Evolutionary conservation across 2,797 vertebrate genomes (phyloP).

Genomic region (Allobates femoralis): DNA sequence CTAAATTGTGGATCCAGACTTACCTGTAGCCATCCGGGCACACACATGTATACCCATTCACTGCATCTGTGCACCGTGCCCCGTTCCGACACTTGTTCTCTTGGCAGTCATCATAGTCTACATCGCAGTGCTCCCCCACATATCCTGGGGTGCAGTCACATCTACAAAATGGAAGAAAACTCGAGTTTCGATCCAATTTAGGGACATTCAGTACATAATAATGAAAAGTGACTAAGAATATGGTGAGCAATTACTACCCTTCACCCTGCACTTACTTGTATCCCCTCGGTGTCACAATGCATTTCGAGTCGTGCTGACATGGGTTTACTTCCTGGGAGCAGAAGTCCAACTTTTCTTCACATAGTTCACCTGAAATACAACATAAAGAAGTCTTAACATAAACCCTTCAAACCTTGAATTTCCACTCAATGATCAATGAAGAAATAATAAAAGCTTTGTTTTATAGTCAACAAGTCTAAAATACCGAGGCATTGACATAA

Average conservation of each 20-base stretch:
- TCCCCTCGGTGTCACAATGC: conserved; percentile 88
- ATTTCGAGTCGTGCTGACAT: conserved; percentile 97
- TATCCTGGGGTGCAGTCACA: conserved; percentile 96
- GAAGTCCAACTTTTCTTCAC: conserved; percentile 96
- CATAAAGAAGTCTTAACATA: neutral
- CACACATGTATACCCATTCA: conserved; percentile 93
- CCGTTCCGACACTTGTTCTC: conserved; percentile 97
- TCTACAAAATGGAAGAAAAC: conserved; percentile 69
- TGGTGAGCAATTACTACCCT: neutral
- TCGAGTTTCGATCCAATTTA: neutral
- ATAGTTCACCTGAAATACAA: conserved; percentile 89
- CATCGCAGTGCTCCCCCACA: conserved; percentile 89
- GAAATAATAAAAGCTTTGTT: neutral
- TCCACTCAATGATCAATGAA: neutral
- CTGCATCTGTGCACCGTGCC: conserved; percentile 90
- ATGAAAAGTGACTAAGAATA: neutral
- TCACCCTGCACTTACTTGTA: conserved; percentile 87
- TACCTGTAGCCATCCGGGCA: conserved; percentile 95
- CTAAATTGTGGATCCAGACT: neutral
- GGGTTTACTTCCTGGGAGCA: conserved; percentile 92
- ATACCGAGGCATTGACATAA: neutral
- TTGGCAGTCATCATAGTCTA: conserved; percentile 91
- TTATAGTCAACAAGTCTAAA: neutral
- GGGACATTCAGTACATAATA: neutral
- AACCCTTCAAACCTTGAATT: neutral